Base-by-base conservation (phyloP, 2,113 vertebrate genomes). In the Ochotona curzoniae region DNA sequence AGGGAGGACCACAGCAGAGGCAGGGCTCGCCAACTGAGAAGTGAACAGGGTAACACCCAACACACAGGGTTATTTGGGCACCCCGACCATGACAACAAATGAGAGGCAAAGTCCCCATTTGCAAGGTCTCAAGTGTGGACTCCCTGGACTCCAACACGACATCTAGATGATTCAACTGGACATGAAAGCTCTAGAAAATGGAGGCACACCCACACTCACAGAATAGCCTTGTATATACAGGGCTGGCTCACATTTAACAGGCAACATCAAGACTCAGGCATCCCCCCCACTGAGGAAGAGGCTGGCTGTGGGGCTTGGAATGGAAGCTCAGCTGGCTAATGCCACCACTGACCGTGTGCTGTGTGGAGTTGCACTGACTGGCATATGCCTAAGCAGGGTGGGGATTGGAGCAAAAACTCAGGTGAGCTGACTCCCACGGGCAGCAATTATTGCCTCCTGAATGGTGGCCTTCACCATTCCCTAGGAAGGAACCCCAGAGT, bases 361-460 rank as follows among this genome's bases (percentile, higher is more conserved):
- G 94, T 84, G 82, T 15, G 7, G 80, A 73, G 84, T 8, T 23
- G 61, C 23, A 2, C n/a, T 78, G 8, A 61, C 13, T 18, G 83
- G 21, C 23, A 32, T 80, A 61, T 85, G 89, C 71, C 90, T 63
- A 14, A 83, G 61, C 57, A 57, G 83, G 92, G 95, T 30, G 79
- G 85, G 79, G 79, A 57, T 86, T 0, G 9, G 74, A 79, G 20
- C 51, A 61, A 51, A 64, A 51, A 64, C 51, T 57, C 83, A 86
- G 85, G 82, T 93, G 95, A 95, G 66, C 75, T 80, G 63, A 69
- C 21, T 3, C 73, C 91, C 92, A 91, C 54, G 85, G 94, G 89
- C 17, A 26, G 87, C 70, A 63, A 17, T 76, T 90, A 49, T 90
- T 82, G 47, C 57, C 49, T 61, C 82, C 63, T 30, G n/a, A 92